Conservation (phyloP, 2,888 invertebrate genomes). For the Tipula vernalis region DNA sequence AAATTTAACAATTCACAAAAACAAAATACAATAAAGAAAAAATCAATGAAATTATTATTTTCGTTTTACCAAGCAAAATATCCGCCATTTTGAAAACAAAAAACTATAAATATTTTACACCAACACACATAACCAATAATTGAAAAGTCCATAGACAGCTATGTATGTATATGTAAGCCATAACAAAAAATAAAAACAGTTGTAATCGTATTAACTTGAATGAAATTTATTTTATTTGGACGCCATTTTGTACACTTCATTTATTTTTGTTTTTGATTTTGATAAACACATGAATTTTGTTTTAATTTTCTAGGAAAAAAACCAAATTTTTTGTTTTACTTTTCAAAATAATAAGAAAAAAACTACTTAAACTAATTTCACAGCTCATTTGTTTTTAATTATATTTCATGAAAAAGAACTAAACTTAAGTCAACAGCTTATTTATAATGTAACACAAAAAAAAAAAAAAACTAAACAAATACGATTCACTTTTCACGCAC, state of each 20-base stretch:
- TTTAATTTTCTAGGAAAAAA: background rate
- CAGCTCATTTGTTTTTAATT: slow-evolving; percentile 6
- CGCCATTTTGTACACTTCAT: background rate
- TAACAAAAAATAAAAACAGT: background rate
- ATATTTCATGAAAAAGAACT: background rate
- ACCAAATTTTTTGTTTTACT: background rate
- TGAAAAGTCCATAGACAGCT: background rate
- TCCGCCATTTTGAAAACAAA: background rate
- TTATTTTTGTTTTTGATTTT: background rate
- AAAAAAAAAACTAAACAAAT: background rate
- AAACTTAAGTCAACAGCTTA: background rate
- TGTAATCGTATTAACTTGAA: background rate
- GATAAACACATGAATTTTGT: background rate
- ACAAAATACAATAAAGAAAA: background rate
- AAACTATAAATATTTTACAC: background rate
- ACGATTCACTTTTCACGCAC: background rate
- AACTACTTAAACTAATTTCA: slow-evolving; percentile 5
- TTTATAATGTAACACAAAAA: background rate
- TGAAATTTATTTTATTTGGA: background rate
- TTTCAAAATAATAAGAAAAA: background rate
- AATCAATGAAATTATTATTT: background rate
- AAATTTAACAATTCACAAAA: background rate
- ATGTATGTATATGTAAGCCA: background rate
- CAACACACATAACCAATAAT: background rate
- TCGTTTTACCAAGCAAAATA: background rate